These are phyloP conservation scores for Alethe diademata DNA, from an alignment of 2,113 vertebrate genomes.

Conservation along the genomic window DNA sequence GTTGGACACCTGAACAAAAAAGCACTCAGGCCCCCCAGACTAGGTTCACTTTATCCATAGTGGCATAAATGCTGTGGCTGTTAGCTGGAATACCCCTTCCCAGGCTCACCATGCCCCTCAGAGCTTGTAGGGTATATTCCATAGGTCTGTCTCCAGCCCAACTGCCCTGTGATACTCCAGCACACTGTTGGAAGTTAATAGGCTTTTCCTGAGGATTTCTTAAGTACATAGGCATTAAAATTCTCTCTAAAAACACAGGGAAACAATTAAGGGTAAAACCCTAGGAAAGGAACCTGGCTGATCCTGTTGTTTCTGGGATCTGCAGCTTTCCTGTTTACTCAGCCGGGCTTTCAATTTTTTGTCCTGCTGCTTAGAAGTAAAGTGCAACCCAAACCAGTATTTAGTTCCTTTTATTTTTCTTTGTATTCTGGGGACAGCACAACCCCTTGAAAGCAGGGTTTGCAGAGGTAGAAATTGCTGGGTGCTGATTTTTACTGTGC, in stretches of 20 bases:
- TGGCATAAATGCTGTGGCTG: rapidly evolving
- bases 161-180: not conserved
- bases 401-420: not conserved
- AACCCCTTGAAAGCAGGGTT: not conserved
- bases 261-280: slow-evolving; percentile 1
- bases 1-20: not conserved
- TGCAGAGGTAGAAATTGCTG: not conserved
- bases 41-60: not conserved
- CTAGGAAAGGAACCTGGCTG: slow-evolving; percentile 10
- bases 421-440: not conserved
- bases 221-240: not conserved
- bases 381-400: not conserved
- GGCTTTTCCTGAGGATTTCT: not conserved
- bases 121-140: not conserved
- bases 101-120: not conserved
- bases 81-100: not conserved
- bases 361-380: not conserved
- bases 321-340: slow-evolving; percentile 38
- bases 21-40: too few species aligned
- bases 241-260: not conserved
- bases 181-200: not conserved
- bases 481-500: not conserved
- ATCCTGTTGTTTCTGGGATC: slow-evolving; percentile 29
- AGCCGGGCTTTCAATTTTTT: slow-evolving; percentile 14
- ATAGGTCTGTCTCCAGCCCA: not conserved